Base-by-base conservation (phyloP, 2,113 vertebrate species). In the Cinclus cinclus region DNA sequence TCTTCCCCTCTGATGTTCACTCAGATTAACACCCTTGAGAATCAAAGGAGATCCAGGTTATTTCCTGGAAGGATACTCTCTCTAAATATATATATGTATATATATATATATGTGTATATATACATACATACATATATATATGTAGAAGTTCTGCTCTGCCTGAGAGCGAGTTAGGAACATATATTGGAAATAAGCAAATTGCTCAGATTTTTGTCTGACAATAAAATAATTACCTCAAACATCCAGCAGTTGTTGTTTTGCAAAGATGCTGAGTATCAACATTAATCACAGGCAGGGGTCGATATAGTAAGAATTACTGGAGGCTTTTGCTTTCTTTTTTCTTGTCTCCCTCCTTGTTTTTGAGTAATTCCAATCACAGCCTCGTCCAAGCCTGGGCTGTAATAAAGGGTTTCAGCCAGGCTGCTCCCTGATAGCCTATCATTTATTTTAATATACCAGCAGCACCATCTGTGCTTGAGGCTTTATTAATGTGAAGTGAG, bases 391-490 rank as follows among this genome's bases (percentile, higher is more conserved):
- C 62, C 59, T 80, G 55, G 78, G 55, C 74, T 74, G 60, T 63
- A 92, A 95, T 91, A 58, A 90, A 52, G 22, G 37, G 59, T 90
- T 95, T 91, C 84, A 89, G 87, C 28, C 77, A 87, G 63, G 84
- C 91, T 93, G 75, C 77, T 96, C 59, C 46, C 76, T 10, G 8
- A 27, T 83, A 92, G 56, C 76, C 59, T 22, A 28, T 94, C 21
- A 70, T 95, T 97, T 93, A 89, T 97, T 94, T 95, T 86, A 88
- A 94, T 83, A 28, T 20, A 37, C 25, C 13, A 3, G 65, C 83
- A 92, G 56, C 6, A n/a, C 87, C 83, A 49, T 91, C 89, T 82
- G 68, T 10, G 11, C 93, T 94, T 47, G 74, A 95, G 71, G 84
- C 46, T 95, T 94, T 88, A 86, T 86, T 80, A 83, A 59, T 23